Evolutionary conservation across 2,797 vertebrate species (phyloP).

Genomic region (Hypotaenidia okinawae): DNA sequence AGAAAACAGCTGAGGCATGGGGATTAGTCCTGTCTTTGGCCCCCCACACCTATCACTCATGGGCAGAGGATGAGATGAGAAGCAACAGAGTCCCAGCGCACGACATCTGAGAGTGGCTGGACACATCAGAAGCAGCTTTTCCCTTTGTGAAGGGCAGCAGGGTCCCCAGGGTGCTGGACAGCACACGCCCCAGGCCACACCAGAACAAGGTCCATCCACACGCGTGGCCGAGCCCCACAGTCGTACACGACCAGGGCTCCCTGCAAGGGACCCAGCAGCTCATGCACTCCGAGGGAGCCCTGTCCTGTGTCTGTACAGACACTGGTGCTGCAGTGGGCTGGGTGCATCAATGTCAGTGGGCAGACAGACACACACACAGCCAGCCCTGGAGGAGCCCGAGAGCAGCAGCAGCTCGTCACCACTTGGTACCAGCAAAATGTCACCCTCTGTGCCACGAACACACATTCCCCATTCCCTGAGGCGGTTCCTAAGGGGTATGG

Average conservation of each 20-base stretch:
- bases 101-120: background rate
- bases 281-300: rapidly evolving
- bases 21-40: background rate
- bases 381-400: background rate
- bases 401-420: background rate
- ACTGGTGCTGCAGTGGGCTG: background rate
- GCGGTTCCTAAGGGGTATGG: background rate
- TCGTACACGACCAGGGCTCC: background rate
- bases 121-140: rapidly evolving
- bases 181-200: background rate
- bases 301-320: background rate
- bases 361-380: background rate
- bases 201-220: background rate
- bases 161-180: background rate
- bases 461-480: background rate
- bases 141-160: background rate
- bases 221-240: rapidly evolving
- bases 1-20: background rate
- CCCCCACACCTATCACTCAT: rapidly evolving
- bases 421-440: background rate
- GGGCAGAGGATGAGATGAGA: rapidly evolving
- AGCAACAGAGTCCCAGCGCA: background rate
- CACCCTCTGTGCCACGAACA: background rate
- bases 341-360: background rate
- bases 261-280: background rate